Evolutionary conservation across 2,888 invertebrate genomes (phyloP).

Genomic region (Phengaris alcon): DNA sequence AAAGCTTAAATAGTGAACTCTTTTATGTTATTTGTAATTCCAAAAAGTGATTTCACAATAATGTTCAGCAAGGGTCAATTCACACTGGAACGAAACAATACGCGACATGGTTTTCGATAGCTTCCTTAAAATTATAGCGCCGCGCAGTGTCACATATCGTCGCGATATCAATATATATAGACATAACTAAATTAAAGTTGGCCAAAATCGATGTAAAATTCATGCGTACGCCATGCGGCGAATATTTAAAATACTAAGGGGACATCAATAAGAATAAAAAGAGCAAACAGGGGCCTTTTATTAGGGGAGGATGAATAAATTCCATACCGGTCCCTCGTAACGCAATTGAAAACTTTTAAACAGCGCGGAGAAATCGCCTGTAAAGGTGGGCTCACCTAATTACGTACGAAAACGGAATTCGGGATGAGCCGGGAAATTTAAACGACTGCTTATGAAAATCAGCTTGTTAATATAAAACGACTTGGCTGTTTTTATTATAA

Average conservation of each 20-base stretch:
- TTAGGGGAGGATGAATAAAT: conserved; percentile 76
- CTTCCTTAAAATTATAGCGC: no score
- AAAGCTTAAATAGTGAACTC: no score
- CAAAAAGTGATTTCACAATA: no score
- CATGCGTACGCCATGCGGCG: conserved; percentile 69
- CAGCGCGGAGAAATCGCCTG: conserved; percentile 73
- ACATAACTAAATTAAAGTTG: conserved; percentile 31
- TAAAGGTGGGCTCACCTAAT: conserved; percentile 75
- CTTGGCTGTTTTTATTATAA: conserved; percentile 43
- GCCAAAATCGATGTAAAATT: conserved; percentile 64
- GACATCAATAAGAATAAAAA: conserved; percentile 57
- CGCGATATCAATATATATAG: no score
- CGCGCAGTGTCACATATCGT: no score
- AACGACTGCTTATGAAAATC: conserved; percentile 66
- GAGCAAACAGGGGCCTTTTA: conserved; percentile 69
- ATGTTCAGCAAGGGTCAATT: no score
- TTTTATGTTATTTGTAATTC: no score
- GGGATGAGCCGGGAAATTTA: conserved; percentile 70
- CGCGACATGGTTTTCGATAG: no score
- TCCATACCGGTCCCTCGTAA: conserved; percentile 70
- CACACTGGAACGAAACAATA: no score
- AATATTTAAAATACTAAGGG: conserved; percentile 73
- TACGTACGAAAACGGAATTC: conserved; percentile 66
- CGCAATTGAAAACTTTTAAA: conserved; percentile 80
- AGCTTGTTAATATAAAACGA: conserved; percentile 61